phyloP scores from a whole-genome alignment of 2,888 invertebrate species.

The Altica lythri region DNA sequence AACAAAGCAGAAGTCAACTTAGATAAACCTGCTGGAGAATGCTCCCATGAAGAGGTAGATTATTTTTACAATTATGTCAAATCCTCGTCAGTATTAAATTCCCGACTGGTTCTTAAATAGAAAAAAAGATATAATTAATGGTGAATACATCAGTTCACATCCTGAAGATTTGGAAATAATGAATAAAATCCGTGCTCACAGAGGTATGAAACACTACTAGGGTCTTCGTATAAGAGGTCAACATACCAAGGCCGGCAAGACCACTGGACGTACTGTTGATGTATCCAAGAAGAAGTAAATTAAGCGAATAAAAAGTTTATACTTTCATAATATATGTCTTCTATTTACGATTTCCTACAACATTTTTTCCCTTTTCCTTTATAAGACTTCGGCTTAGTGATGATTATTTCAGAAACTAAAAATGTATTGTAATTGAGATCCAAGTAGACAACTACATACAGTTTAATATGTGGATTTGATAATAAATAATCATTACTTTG shows the following conservation, averaged over 20 bases:
- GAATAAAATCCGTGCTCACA: conserved; percentile 99
- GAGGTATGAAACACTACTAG: conserved; percentile 99
- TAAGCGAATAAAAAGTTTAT: conserved; percentile 17
- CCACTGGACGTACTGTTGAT: conserved; percentile 99
- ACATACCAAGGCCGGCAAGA: conserved; percentile 99
- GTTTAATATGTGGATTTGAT: too few relatives aligned
- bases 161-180: conserved; percentile 99
- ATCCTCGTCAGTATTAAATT: conserved; percentile 98
- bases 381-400: too few relatives aligned
- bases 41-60: conserved; percentile 98
- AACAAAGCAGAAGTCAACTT: conserved; percentile 99
- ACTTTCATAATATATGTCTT: conserved; percentile 5
- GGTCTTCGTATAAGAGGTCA: conserved; percentile 99
- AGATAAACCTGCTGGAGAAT: conserved; percentile 97
- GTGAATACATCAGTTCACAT: conserved; percentile 95
- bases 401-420: too few relatives aligned
- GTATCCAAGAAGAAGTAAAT: conserved; percentile 99
- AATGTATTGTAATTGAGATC: too few relatives aligned
- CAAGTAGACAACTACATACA: too few relatives aligned
- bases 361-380: too few relatives aligned
- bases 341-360: neutral
- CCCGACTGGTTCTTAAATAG: conserved; percentile 99
- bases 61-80: conserved; percentile 97
- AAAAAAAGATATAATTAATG: conserved; percentile 99
- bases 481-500: too few relatives aligned